phyloP scores from a whole-genome alignment of 2,888 invertebrate species.

The Scelioninae gen. 1 region DNA sequence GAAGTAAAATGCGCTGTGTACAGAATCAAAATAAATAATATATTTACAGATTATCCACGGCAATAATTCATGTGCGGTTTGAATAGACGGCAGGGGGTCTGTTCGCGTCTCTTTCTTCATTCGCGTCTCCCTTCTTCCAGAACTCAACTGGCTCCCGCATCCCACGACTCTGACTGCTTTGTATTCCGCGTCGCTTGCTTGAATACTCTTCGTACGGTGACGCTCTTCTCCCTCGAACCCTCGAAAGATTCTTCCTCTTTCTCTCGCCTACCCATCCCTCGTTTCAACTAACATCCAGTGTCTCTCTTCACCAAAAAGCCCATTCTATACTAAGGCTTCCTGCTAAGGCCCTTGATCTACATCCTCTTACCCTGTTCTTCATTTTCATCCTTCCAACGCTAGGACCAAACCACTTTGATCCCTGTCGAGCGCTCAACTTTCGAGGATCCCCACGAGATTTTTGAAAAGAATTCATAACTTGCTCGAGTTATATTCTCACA shows the following conservation, averaged over 20 bases:
- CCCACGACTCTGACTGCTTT: slow-evolving; percentile 78
- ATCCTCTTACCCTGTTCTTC: slow-evolving; percentile 73
- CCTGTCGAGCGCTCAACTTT: slow-evolving; percentile 78
- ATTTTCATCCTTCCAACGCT: slow-evolving; percentile 73
- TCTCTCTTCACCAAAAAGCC: slow-evolving; percentile 65
- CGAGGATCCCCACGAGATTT: slow-evolving; percentile 78
- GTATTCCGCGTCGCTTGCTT: slow-evolving; percentile 81
- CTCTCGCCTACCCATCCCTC: slow-evolving; percentile 54
- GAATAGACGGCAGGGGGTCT: slow-evolving; percentile 83
- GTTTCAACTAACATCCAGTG: slow-evolving; percentile 63
- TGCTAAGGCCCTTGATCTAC: slow-evolving; percentile 82
- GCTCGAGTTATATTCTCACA: slow-evolving; percentile 49
- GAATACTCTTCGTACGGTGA: slow-evolving; percentile 69
- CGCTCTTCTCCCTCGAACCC: slow-evolving; percentile 71
- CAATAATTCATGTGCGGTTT: slow-evolving; percentile 82
- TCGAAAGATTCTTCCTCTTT: slow-evolving; percentile 60
- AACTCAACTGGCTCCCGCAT: slow-evolving; percentile 61
- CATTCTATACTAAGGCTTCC: slow-evolving; percentile 76
- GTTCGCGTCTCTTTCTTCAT: slow-evolving; percentile 67
- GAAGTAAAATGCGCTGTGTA: slow-evolving; percentile 79
- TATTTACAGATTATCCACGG: slow-evolving; percentile 83
- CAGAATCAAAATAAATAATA: slow-evolving; percentile 83
- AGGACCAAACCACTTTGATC: slow-evolving; percentile 79
- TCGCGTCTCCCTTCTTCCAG: slow-evolving; percentile 46
- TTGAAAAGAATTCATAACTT: slow-evolving; percentile 83